phyloP scores from a whole-genome alignment of 2,797 vertebrate species.

The Trachurus trachurus region DNA sequence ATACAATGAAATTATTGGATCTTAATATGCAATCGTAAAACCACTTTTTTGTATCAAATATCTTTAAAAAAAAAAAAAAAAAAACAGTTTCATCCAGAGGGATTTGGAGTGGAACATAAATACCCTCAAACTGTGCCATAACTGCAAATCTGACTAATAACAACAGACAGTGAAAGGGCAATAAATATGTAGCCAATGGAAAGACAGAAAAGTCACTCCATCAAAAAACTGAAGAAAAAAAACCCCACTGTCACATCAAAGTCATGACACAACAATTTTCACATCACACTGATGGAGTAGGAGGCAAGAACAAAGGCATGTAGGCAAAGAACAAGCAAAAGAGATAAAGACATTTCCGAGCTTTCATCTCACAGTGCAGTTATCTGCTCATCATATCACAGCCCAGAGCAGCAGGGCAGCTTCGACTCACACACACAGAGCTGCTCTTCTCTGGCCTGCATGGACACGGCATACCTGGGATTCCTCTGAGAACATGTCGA shows the following conservation, averaged over 20 bases:
- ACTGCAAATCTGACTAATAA: background rate
- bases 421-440: slow-evolving; percentile 64
- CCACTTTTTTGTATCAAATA: background rate
- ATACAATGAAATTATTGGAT: background rate
- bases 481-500: slow-evolving; percentile 51
- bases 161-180: background rate
- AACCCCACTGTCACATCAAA: slow-evolving; percentile 17
- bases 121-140: background rate
- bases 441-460: slow-evolving; percentile 65
- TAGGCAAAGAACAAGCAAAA: slow-evolving; percentile 47
- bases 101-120: background rate
- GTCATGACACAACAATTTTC: slow-evolving; percentile 38
- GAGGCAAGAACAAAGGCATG: slow-evolving; percentile 55
- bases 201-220: background rate
- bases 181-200: background rate
- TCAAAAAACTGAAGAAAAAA: background rate
- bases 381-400: slow-evolving; percentile 76
- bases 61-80: background rate
- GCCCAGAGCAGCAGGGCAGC: slow-evolving; percentile 68
- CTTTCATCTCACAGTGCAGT: slow-evolving; percentile 69
- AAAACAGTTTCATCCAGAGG: background rate
- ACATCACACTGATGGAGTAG: slow-evolving; percentile 21
- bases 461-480: slow-evolving; percentile 70
- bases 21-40: background rate
- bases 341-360: slow-evolving; percentile 70